These are phyloP conservation scores for Dipodomys merriami DNA, from an alignment of 2,113 vertebrate species.

Conservation along the genomic window DNA sequence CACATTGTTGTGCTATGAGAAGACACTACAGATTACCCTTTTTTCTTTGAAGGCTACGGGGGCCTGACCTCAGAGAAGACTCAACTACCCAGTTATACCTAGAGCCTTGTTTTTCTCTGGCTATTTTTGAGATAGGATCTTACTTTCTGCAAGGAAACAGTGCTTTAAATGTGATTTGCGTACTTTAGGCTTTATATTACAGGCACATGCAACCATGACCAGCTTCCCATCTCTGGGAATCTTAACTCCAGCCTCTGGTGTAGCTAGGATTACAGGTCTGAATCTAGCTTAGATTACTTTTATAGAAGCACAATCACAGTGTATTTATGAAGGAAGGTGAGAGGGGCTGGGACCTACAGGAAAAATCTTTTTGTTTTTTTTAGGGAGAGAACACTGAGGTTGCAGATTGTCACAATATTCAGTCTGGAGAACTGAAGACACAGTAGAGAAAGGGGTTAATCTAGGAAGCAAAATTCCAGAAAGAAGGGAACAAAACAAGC, in stretches of 20 bases:
- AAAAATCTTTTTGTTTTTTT: neutral
- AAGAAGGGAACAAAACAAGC: neutral
- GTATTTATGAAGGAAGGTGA: neutral
- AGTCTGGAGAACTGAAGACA: neutral
- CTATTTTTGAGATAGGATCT: no score
- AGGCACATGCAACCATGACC: no score
- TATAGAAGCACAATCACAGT: neutral
- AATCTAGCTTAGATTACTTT: neutral
- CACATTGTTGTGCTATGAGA: neutral
- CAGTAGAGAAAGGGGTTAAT: neutral
- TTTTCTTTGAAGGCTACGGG: neutral
- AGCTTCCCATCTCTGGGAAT: no score
- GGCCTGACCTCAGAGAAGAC: no score
- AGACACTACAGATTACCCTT: neutral
- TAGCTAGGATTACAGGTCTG: no score
- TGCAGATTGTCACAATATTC: neutral
- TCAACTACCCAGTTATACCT: no score
- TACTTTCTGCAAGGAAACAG: no score
- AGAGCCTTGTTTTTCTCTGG: no score
- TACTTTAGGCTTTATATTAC: no score
- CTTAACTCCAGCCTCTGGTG: no score
- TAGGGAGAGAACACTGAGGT: neutral
- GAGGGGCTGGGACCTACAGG: neutral
- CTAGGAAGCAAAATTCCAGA: neutral
- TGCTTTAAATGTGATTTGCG: no score